Evolutionary conservation across 2,888 invertebrate genomes (phyloP).

Genomic region (Ornithoptera priamus): DNA sequence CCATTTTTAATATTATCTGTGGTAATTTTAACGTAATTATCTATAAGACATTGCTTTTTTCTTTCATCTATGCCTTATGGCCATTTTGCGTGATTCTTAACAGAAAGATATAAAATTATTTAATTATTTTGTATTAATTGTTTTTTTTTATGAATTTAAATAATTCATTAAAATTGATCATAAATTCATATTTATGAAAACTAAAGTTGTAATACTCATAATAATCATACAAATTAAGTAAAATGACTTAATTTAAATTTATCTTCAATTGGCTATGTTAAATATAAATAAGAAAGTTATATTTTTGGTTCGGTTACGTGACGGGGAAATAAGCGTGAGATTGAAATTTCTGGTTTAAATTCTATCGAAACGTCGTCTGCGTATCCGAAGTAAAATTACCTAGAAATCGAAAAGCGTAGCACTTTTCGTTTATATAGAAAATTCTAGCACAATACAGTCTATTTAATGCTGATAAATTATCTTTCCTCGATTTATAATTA

Average conservation of each 20-base stretch:
- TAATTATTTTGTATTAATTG: no score
- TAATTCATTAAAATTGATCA: no score
- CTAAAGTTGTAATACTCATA: no score
- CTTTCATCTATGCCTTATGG: no score
- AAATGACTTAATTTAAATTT: constrained; percentile 6
- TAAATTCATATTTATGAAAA: no score
- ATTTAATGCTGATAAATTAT: neutral
- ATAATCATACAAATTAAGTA: neutral
- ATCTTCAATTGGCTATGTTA: neutral
- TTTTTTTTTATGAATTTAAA: no score
- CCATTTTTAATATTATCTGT: no score
- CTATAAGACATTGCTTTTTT: no score
- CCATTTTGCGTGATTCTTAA: no score
- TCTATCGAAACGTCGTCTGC: constrained; percentile 9
- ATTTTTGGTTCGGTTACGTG: constrained; percentile 10
- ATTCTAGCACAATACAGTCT: neutral
- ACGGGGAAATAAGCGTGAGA: constrained; percentile 10
- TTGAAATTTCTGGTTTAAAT: constrained; percentile 25
- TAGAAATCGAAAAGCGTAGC: neutral
- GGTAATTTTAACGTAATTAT: no score
- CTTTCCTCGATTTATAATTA: neutral
- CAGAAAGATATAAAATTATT: no score
- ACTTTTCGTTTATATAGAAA: neutral
- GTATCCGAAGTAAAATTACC: constrained; percentile 11
- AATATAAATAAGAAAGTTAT: constrained; percentile 4